A percentile compares a stretch with the other conserved stretches of the same genome.
phyloP scores from a whole-genome alignment of 2,113 vertebrate genomes.

The Pteropus alecto region DNA sequence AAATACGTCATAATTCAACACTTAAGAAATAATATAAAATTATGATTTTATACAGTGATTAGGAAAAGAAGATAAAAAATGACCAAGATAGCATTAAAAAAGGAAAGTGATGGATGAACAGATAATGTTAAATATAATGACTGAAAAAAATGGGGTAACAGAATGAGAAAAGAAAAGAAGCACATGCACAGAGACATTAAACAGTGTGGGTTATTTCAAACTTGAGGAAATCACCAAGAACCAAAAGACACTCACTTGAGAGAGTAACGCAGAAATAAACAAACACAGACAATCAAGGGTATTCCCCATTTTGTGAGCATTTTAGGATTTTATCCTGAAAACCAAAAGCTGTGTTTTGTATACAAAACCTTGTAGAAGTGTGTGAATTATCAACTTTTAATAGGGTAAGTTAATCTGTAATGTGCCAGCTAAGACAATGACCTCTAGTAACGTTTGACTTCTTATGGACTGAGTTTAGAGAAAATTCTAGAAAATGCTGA shows the following conservation, averaged over 20 bases:
- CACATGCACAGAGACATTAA: neutral
- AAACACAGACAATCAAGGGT: neutral
- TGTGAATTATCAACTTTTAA: neutral
- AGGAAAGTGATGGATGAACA: neutral
- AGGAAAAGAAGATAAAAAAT: neutral
- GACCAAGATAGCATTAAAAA: neutral
- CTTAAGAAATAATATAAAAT: neutral
- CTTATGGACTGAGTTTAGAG: neutral
- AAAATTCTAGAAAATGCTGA: neutral
- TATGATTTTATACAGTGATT: neutral
- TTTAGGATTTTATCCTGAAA: neutral
- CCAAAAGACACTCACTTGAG: neutral
- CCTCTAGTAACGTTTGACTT: neutral
- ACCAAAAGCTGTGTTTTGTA: neutral
- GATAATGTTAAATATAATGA: neutral
- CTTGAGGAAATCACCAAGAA: neutral
- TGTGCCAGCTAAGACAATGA: neutral
- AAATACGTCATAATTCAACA: neutral
- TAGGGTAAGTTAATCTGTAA: neutral
- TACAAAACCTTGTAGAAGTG: neutral
- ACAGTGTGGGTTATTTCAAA: neutral
- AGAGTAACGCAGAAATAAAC: neutral
- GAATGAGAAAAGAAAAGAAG: neutral
- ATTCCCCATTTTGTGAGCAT: neutral
- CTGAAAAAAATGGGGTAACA: neutral